Evolutionary conservation across 2,888 invertebrate genomes (phyloP).

Genomic region (Mayetiola destructor): DNA sequence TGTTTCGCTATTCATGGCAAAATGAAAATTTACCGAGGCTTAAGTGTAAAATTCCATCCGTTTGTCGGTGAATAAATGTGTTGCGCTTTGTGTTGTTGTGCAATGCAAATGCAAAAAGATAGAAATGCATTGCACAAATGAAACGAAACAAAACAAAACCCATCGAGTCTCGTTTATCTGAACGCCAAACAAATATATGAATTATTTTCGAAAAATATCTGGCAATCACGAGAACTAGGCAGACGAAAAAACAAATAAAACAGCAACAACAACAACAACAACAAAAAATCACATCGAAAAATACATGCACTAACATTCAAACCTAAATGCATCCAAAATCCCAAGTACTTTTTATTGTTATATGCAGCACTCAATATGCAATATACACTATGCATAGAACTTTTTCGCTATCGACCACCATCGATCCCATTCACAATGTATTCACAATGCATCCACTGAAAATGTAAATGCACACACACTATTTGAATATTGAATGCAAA

Average conservation of each 20-base stretch:
- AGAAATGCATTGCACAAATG: not conserved
- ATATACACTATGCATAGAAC: too few species aligned
- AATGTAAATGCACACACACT: too few species aligned
- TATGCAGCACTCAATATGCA: too few species aligned
- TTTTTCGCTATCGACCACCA: too few species aligned
- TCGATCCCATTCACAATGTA: too few species aligned
- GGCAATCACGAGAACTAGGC: not conserved
- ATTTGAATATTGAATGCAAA: too few species aligned
- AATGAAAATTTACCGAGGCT: conserved; percentile 2
- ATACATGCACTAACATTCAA: too few species aligned
- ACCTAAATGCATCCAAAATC: too few species aligned
- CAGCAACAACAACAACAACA: not conserved
- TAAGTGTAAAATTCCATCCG: too few species aligned
- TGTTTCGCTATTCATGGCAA: not conserved
- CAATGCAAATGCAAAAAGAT: conserved; percentile 3
- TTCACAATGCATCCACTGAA: too few species aligned
- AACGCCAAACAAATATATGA: conserved; percentile 15
- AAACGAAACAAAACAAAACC: conserved; percentile 6
- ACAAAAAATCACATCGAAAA: not conserved
- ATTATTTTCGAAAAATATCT: conserved; percentile 14
- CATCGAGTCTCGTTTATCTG: conserved; percentile 15
- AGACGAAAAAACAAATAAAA: not conserved
- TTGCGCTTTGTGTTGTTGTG: too few species aligned
- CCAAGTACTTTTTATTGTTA: too few species aligned
- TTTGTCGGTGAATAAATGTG: conserved; percentile 1